phyloP scores from a whole-genome alignment of 2,797 vertebrate species.

The Salarias fasciatus region DNA sequence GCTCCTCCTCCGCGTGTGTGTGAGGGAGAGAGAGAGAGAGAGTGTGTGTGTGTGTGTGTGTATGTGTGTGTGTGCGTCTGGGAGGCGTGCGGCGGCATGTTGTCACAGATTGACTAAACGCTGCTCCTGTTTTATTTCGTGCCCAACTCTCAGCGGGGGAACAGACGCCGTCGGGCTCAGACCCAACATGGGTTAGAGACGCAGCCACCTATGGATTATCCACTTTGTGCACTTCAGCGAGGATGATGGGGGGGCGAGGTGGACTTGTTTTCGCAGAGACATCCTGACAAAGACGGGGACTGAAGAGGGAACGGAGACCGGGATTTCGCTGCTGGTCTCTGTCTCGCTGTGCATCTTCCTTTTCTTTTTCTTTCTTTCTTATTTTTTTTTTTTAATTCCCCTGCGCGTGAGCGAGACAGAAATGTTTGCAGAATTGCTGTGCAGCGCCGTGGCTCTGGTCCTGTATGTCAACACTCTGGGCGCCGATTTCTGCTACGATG shows the following conservation, averaged over 20 bases:
- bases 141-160: constrained; percentile 52
- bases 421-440: constrained; percentile 96
- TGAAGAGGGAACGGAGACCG: constrained; percentile 52
- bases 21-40: no score
- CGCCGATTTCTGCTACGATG: constrained; percentile 99
- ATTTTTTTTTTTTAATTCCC: constrained; percentile 16
- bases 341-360: constrained; percentile 3
- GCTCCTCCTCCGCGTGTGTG: constrained; percentile 30
- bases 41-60: constrained; percentile 34
- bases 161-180: constrained; percentile 30
- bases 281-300: constrained; percentile 80
- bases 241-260: constrained; percentile 61
- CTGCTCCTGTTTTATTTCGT: constrained; percentile 35
- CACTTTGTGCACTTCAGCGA: constrained; percentile 75
- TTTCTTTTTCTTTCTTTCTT: constrained; percentile 20
- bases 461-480: constrained; percentile 96
- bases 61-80: constrained; percentile 29
- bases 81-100: constrained; percentile 65
- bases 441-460: constrained; percentile 93
- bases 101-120: constrained; percentile 60
- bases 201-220: constrained; percentile 67
- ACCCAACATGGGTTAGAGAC: constrained; percentile 82
- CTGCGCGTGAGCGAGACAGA: constrained; percentile 63
- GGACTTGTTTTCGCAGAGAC: constrained; percentile 77
- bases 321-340: constrained; percentile 37